Evolutionary conservation across 2,888 invertebrate species (phyloP).

Genomic region (Blera fallax): DNA sequence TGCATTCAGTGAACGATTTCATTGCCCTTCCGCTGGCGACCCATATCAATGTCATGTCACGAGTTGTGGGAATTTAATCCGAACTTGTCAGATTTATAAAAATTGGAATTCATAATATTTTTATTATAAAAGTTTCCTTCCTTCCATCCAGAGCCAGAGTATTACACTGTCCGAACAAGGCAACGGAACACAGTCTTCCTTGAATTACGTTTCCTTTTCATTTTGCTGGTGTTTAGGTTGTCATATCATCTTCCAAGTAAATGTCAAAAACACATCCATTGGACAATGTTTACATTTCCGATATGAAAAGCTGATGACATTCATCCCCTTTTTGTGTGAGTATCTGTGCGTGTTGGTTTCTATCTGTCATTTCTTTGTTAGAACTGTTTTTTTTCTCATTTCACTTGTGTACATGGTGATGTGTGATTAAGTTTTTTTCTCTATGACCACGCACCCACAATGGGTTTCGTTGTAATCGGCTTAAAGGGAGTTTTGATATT

Average conservation of each 20-base stretch:
- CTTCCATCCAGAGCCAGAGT: not conserved
- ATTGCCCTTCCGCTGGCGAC: conserved; percentile 9
- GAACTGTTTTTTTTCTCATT: not conserved
- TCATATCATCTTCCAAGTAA: conserved; percentile 56
- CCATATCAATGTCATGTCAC: conserved; percentile 67
- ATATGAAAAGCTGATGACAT: conserved; percentile 68
- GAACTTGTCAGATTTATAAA: conserved; percentile 68
- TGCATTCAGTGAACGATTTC: conserved; percentile 17
- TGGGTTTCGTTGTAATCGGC: conserved; percentile 63
- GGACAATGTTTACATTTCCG: conserved; percentile 62
- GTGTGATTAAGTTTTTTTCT: conserved; percentile 69
- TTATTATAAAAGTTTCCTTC: conserved; percentile 47
- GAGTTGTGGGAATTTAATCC: conserved; percentile 62
- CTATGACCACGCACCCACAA: conserved; percentile 65
- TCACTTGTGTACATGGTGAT: conserved; percentile 41
- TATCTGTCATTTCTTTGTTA: conserved; percentile 16
- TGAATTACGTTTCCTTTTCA: conserved; percentile 42
- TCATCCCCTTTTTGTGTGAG: conserved; percentile 41
- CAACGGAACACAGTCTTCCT: conserved; percentile 28
- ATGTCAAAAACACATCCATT: conserved; percentile 48
- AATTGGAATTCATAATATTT: conserved; percentile 67
- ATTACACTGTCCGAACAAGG: conserved; percentile 52
- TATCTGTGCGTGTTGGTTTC: not conserved
- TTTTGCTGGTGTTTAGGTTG: conserved; percentile 50
- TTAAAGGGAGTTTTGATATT: conserved; percentile 62